A percentile compares a stretch with the other conserved stretches of the same genome.
Conservation (phyloP, 1,140 invertebrate species). For the Trachymyrmex septentrionalis region DNA sequence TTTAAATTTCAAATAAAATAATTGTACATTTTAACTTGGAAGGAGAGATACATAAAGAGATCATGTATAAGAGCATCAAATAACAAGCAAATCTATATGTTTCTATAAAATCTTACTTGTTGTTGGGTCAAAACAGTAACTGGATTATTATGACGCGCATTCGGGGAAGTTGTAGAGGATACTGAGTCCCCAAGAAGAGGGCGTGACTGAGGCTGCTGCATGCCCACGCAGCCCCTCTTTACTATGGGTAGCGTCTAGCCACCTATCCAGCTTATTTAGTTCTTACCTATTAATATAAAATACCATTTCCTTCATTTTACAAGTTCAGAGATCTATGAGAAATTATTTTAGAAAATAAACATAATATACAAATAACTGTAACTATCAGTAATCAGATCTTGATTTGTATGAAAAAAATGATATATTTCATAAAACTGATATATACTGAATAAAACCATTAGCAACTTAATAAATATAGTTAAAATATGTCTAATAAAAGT, state of each 20-base stretch:
- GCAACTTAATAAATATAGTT: not conserved
- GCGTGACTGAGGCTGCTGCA: constrained; percentile 88
- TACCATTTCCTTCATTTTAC: not conserved
- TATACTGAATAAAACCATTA: not conserved
- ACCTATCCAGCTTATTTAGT: constrained; percentile 80
- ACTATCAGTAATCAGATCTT: not conserved
- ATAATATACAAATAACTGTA: not conserved
- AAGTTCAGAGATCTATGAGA: not conserved
- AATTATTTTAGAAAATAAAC: constrained; percentile 5
- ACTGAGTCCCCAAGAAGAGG: constrained; percentile 87
- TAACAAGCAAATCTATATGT: constrained; percentile 8
- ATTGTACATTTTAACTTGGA: not conserved
- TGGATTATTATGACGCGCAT: constrained; percentile 84
- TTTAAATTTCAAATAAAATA: not conserved
- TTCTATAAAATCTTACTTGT: constrained; percentile 82
- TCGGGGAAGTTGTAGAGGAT: constrained; percentile 87
- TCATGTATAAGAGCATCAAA: not conserved
- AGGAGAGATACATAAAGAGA: not conserved
- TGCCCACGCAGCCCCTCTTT: constrained; percentile 88
- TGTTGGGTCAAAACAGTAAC: constrained; percentile 87
- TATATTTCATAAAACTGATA: not conserved
- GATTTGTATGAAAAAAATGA: not conserved
- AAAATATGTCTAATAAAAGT: not conserved
- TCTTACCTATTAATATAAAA: constrained; percentile 77
- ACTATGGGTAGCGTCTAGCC: constrained; percentile 86